Base-by-base conservation (phyloP, 2,113 vertebrate species). In the Perca flavescens region DNA sequence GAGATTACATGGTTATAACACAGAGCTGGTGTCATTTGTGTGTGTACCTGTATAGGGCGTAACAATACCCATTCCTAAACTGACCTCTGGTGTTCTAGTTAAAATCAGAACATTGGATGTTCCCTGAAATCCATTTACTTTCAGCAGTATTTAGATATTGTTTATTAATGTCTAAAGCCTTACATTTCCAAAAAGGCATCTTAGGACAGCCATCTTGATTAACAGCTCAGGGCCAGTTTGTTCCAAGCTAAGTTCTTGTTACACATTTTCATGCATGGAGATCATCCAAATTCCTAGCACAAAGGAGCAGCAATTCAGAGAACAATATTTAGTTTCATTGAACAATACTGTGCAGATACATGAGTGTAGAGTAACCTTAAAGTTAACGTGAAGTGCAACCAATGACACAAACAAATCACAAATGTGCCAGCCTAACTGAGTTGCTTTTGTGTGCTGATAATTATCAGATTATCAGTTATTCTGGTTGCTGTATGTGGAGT, bases 1-100 rank as follows among this genome's bases (percentile, higher is more conserved):
- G 25, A 80, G 77, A 91, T 89, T 83, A 87, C 84, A 80, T 83
- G 76, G 61, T 63, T 74, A 46, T 77, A 85, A 79, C 71, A 74
- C 67, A 72, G 58, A 74, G 40, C 70, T 53, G 17, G 25, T 63
- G 56, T 34, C n/a, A 62, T 65, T 15, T 34, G 67, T 68, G 71
- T n/a, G 25, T 50, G 53, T 77, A 5, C n/a, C 9, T 1, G 11
- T 65, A 13, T 22, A 58, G 58, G 31, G 19, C 50, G 63, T 64
- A 79, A 72, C 66, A 79, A 70, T 65, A 67, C 31, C 49, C 49
- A 40, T 77, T 72, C 74, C 65, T 86, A 57, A 83, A 47, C 74
- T 82, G 74, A 85, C 70, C 72, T 72, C 36, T 74, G 65, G 31
- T 85, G 46, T 72, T 88, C 46, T 43, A 65, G 81, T 61, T 64